Percentiles rank a stretch among this genome's conserved stretches.
Evolutionary conservation across 35 echinoderm and acorn worm species (phyloP).

Genomic region (Eucidaris tribuloides): DNA sequence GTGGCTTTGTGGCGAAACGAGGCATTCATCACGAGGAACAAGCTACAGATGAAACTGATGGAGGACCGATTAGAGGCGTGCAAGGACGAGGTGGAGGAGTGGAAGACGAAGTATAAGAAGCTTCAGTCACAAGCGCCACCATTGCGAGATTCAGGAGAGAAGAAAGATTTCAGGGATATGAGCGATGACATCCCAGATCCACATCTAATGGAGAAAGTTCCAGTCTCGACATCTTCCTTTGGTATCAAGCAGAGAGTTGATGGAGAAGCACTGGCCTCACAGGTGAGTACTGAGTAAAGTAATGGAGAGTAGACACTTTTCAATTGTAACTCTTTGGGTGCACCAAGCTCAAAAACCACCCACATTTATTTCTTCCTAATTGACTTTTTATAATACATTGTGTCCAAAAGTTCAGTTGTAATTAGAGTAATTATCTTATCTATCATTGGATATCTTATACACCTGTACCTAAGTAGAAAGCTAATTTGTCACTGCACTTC

Average conservation of each 20-base stretch:
- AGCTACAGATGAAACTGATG: neutral
- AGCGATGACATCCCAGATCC: neutral
- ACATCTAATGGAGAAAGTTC: neutral
- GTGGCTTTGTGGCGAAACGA: slow-evolving; percentile 7
- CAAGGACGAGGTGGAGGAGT: neutral
- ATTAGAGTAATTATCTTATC: too few relatives aligned
- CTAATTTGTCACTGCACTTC: neutral
- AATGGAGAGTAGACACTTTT: too few relatives aligned
- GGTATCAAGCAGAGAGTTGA: neutral
- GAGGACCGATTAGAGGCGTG: neutral
- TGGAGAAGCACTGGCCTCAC: too few relatives aligned
- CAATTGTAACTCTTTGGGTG: too few relatives aligned
- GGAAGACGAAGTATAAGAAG: neutral
- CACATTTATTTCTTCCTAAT: too few relatives aligned
- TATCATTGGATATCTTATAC: neutral
- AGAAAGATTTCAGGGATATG: neutral
- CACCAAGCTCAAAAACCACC: too few relatives aligned
- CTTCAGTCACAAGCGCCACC: neutral
- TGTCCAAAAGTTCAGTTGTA: too few relatives aligned
- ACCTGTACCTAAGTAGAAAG: neutral
- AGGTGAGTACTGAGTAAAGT: too few relatives aligned
- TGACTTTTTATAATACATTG: too few relatives aligned
- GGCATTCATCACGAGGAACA: neutral
- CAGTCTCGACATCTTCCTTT: neutral
- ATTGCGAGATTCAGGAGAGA: neutral